Evolutionary conservation across 2,888 invertebrate species (phyloP), one percentile per base, ranked within the genome.

Genomic region (Drosophila paramelanica): DNA sequence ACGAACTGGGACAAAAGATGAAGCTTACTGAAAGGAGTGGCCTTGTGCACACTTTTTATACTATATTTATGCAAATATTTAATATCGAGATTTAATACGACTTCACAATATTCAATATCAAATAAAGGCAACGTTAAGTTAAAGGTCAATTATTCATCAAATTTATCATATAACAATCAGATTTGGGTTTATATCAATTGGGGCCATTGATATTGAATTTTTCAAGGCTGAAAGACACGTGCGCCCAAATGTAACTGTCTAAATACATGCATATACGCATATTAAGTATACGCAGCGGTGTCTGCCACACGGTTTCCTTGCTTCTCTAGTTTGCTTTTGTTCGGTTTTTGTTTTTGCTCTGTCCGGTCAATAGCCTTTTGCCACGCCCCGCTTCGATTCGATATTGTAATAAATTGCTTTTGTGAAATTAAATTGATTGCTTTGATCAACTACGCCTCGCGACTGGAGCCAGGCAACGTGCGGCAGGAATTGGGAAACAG

Each of bases 391-490:
- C 59, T 17, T 17, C 20, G 20, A 60, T 67, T 67, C 64, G 64
- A 73, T 80, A 80, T 78, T 74, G 73, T 82, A 81, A 86, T 83
- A 88, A 79, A 83, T 85, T 81, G 79, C 75, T 80, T 79, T 82
- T 82, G 88, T 72, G 73, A 80, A 84, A 81, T 85, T 82, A 83
- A 87, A 87, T 88, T 89, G 89, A 90, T 89, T 90, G 77, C 66
- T 79, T 84, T 86, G 81, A 86, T 82, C 81, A 82, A 79, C 76
- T 79, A 80, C 65, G 69, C 65, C 50, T 39, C 38, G 27, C 55
- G 50, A 25, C 25, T 17, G 25, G 50, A 17, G 43, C 23, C 36
- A 42, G 57, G 72, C 75, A 72, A 73, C 69, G 72, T 46, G 61
- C 50, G 42, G 53, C 38, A 10, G 36, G n/a, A 27, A 14, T 11